These are phyloP conservation scores for Desoria tigrina DNA, from an alignment of 2,888 invertebrate genomes.

Conservation along the genomic window DNA sequence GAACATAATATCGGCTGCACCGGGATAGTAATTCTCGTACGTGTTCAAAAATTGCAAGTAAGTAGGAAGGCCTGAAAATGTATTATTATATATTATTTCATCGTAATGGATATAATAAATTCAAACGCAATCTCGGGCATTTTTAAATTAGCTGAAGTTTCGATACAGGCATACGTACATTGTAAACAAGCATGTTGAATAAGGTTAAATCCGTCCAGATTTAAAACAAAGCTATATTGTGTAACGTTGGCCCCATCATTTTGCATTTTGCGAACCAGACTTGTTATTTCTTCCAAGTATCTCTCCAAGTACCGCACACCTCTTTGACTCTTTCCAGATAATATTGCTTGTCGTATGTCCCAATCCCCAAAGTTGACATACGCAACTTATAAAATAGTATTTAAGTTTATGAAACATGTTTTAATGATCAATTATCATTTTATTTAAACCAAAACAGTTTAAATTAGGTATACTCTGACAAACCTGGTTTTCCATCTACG, in stretches of 20 bases:
- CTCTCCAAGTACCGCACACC: background rate
- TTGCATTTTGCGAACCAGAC: background rate
- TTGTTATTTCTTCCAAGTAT: background rate
- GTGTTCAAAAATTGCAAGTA: background rate
- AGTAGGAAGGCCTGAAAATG: no score
- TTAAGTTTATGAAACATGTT: no score
- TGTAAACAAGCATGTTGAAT: conserved; percentile 9
- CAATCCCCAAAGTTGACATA: background rate
- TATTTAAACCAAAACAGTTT: background rate
- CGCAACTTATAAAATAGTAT: background rate
- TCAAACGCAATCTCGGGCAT: no score
- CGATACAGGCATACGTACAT: no score
- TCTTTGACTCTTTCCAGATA: background rate
- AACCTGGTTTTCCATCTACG: conserved; percentile 9
- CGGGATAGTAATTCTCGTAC: conserved; percentile 30
- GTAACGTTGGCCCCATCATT: conserved; percentile 9
- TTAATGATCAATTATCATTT: no score
- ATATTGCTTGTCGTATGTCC: background rate
- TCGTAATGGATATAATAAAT: no score
- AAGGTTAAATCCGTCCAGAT: conserved; percentile 5
- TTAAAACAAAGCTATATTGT: conserved; percentile 4
- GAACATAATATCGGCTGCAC: conserved; percentile 14
- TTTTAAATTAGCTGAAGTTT: no score
- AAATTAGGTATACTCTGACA: background rate
- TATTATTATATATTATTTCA: no score